phyloP scores from a whole-genome alignment of 2,113 vertebrate genomes.

The Marcusenius ussheri region DNA sequence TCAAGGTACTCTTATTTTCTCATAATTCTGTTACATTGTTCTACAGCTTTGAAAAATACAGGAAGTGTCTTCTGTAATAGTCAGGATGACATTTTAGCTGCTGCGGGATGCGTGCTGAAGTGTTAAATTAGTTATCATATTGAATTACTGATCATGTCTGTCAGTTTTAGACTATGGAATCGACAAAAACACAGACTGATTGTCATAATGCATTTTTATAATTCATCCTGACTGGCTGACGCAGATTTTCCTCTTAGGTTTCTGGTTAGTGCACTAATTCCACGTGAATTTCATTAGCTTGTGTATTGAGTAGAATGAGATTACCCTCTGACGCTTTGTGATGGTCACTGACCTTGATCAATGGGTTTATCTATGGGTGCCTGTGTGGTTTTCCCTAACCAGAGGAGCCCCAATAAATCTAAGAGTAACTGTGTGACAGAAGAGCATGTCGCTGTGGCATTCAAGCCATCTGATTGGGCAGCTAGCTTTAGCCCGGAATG shows the following conservation, averaged over 20 bases:
- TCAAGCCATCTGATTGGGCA: not conserved
- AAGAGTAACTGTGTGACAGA: not conserved
- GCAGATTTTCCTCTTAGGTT: not conserved
- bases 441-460: not conserved
- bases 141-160: not conserved
- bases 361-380: not conserved
- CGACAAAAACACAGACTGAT: not conserved
- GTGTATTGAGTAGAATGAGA: not conserved
- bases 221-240: not conserved
- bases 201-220: constrained; percentile 1
- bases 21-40: not conserved
- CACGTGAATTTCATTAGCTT: not conserved
- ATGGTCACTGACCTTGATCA: not conserved
- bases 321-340: not conserved
- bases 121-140: not conserved
- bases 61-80: not conserved
- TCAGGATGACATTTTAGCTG: not conserved
- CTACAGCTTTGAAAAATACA: not conserved
- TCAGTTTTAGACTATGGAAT: not conserved
- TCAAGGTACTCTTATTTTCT: not conserved
- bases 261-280: not conserved
- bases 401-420: not conserved
- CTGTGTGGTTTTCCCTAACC: not conserved
- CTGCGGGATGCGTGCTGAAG: not conserved
- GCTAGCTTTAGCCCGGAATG: constrained; percentile 1